Conservation (phyloP, 2,888 invertebrate species). For the Athalia cordata region DNA sequence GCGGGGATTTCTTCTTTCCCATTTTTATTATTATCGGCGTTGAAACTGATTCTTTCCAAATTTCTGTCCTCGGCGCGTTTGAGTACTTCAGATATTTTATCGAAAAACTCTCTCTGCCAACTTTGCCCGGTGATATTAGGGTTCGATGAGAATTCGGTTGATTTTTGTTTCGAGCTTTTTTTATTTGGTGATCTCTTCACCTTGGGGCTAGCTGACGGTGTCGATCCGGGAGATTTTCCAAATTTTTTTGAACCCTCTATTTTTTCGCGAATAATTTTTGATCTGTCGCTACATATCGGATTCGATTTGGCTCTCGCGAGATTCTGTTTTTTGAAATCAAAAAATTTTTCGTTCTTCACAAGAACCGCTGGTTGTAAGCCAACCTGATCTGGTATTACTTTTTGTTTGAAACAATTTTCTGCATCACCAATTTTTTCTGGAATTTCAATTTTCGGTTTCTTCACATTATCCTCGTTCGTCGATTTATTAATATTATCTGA, state of each 20-base stretch:
- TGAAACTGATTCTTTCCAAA: background rate
- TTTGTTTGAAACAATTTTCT: slow-evolving; percentile 2
- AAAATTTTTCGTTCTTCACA: background rate
- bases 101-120: background rate
- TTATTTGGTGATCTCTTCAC: slow-evolving; percentile 43
- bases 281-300: slow-evolving; percentile 27
- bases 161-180: slow-evolving; percentile 33
- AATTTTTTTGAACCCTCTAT: slow-evolving; percentile 26
- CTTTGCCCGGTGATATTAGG: background rate
- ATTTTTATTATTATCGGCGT: background rate
- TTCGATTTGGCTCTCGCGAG: slow-evolving; percentile 38
- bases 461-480: slow-evolving; percentile 8
- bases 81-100: background rate
- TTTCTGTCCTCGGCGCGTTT: background rate
- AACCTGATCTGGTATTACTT: no score
- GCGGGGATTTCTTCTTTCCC: slow-evolving; percentile 8
- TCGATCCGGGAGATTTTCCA: slow-evolving; percentile 26
- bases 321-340: slow-evolving; percentile 25
- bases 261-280: slow-evolving; percentile 13
- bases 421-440: slow-evolving; percentile 13
- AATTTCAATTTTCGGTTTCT: background rate
- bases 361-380: background rate
- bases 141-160: slow-evolving; percentile 20
- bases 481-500: background rate
- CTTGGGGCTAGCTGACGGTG: slow-evolving; percentile 41